A percentile compares a stretch with the other conserved stretches of the same genome.
Conservation (phyloP, 2,113 vertebrate genomes). For the Himantopus leucocephalus region DNA sequence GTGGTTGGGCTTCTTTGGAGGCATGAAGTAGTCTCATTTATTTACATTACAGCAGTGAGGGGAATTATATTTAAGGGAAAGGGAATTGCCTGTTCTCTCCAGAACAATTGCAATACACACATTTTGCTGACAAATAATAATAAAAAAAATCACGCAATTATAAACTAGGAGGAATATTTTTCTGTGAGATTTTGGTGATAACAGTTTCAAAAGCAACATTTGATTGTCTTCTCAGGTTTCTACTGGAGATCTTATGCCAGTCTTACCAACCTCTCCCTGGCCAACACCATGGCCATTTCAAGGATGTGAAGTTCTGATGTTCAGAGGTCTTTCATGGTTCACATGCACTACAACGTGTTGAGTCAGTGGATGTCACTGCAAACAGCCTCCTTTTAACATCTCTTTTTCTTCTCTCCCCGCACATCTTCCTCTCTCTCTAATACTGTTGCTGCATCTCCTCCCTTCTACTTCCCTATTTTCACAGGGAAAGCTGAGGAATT, state of each 20-base stretch:
- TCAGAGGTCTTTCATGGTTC: background rate
- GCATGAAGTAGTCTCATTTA: background rate
- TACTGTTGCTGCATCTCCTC: background rate
- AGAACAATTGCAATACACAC: background rate
- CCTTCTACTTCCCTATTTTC: background rate
- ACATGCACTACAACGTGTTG: fast-evolving
- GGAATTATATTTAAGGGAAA: background rate
- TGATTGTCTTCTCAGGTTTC: background rate
- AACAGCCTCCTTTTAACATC: background rate
- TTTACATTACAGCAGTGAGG: background rate
- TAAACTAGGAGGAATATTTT: background rate
- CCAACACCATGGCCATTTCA: background rate
- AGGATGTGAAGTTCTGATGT: background rate
- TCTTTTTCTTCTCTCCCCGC: background rate
- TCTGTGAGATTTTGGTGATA: background rate
- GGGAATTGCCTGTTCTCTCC: background rate
- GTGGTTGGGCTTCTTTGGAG: background rate
- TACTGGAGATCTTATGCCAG: background rate
- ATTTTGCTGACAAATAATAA: background rate
- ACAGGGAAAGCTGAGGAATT: background rate
- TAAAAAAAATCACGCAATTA: background rate
- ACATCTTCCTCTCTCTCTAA: background rate
- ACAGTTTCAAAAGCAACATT: background rate
- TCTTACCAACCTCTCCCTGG: background rate
- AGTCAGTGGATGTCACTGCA: fast-evolving